Percentiles rank a stretch among this genome's conserved stretches.
Evolutionary conservation across 2,888 invertebrate genomes (phyloP).

Genomic region (Ichneumoninae sp.): DNA sequence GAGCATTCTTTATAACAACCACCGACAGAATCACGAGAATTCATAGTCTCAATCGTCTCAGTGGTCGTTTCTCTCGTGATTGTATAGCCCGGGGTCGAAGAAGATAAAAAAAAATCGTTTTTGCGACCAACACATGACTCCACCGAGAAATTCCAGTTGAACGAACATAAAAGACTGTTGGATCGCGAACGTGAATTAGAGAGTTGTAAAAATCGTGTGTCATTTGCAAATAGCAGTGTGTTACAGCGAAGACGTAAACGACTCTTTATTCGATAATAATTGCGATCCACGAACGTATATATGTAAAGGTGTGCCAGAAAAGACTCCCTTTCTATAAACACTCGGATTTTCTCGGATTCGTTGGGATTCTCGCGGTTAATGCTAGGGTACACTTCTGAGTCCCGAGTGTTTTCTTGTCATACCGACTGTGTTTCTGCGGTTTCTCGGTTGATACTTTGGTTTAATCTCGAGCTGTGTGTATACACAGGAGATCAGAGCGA

Average conservation of each 20-base stretch:
- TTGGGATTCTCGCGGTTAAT: constrained; percentile 66
- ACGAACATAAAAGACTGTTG: constrained; percentile 10
- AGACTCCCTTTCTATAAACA: constrained; percentile 74
- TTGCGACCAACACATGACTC: neutral
- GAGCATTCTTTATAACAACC: constrained; percentile 56
- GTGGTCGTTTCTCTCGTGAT: constrained; percentile 11
- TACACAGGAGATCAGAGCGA: constrained; percentile 47
- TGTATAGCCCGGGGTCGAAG: constrained; percentile 57
- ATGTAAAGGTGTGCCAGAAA: constrained; percentile 27
- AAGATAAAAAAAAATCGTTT: constrained; percentile 36
- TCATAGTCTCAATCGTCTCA: neutral
- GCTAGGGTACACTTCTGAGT: constrained; percentile 70
- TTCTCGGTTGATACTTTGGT: constrained; percentile 18
- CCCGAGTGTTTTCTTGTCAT: constrained; percentile 58
- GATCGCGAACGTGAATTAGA: constrained; percentile 59
- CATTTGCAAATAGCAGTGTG: constrained; percentile 74
- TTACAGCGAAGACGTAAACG: constrained; percentile 72
- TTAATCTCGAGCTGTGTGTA: constrained; percentile 1
- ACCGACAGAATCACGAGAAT: constrained; percentile 42
- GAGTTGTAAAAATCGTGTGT: constrained; percentile 75
- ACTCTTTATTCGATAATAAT: constrained; percentile 83
- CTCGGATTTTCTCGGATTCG: constrained; percentile 75
- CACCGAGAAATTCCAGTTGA: neutral
- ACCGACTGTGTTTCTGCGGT: constrained; percentile 46
- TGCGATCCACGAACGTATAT: constrained; percentile 65